Conservation (phyloP, 2,888 invertebrate species). For the Ramazzottius varieornatus region DNA sequence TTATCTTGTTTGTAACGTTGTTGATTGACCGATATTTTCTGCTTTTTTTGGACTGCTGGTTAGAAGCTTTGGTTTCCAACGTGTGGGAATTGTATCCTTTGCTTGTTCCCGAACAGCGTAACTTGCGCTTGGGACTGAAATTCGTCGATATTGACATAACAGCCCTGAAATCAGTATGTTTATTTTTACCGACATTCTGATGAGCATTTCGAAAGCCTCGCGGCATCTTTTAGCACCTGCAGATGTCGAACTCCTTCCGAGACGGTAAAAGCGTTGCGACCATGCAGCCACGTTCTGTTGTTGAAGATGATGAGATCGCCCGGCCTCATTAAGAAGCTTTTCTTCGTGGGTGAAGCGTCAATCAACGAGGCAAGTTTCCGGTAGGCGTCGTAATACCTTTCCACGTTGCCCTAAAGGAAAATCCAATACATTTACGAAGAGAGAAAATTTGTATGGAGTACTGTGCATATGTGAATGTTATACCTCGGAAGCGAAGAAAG, state of each 20-base stretch:
- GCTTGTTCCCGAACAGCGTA: neutral
- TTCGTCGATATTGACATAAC: slow-evolving; percentile 19
- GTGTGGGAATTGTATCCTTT: neutral
- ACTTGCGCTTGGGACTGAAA: slow-evolving; percentile 14
- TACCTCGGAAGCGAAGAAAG: slow-evolving; percentile 10
- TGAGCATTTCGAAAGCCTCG: no score
- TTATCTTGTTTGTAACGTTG: no score
- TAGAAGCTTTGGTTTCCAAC: neutral
- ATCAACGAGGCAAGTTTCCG: neutral
- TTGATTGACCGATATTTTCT: neutral
- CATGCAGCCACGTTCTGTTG: slow-evolving; percentile 18
- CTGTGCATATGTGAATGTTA: no score
- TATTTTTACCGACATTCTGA: no score
- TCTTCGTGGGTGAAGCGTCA: neutral
- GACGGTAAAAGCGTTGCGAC: slow-evolving; percentile 12
- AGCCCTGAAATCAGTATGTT: slow-evolving; percentile 16
- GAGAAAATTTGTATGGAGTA: no score
- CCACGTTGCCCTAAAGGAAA: neutral
- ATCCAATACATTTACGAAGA: no score
- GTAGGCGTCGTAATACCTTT: neutral
- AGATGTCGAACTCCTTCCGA: slow-evolving; percentile 16
- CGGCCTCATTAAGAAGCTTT: slow-evolving; percentile 12
- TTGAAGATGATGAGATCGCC: slow-evolving; percentile 19
- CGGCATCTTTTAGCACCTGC: no score
- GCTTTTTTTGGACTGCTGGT: neutral